These are phyloP conservation scores for Liolophura sinensis DNA, from an alignment of 1,140 invertebrate genomes.

Conservation along the genomic window DNA sequence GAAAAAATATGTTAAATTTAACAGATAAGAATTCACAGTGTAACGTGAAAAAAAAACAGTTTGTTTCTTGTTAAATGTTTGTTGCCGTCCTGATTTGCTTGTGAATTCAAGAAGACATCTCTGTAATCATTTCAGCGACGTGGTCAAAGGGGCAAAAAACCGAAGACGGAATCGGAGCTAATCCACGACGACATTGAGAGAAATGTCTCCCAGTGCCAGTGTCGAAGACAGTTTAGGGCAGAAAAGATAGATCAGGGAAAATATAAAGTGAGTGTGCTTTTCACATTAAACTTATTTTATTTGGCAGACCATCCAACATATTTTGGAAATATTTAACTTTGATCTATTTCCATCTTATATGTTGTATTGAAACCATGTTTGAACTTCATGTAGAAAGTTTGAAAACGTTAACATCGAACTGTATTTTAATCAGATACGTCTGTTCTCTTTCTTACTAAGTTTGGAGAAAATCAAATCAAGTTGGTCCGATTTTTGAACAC, in stretches of 20 bases:
- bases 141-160: constrained; percentile 26
- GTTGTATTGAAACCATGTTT: too few relatives aligned
- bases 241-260: constrained; percentile 98
- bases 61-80: too few relatives aligned
- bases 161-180: constrained; percentile 50
- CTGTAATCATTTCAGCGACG: neutral
- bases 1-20: too few relatives aligned
- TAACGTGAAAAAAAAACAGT: neutral
- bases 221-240: constrained; percentile 93
- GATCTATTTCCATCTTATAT: too few relatives aligned
- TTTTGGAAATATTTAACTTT: too few relatives aligned
- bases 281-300: too few relatives aligned
- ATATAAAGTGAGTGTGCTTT: constrained; percentile 78
- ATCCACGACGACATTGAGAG: constrained; percentile 98
- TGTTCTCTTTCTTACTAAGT: constrained; percentile 67
- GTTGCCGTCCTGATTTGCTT: too few relatives aligned
- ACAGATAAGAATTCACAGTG: too few relatives aligned
- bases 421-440: neutral
- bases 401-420: too few relatives aligned
- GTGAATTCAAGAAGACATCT: too few relatives aligned
- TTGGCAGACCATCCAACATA: too few relatives aligned
- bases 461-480: constrained; percentile 94
- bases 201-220: constrained; percentile 90
- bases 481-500: constrained; percentile 74
- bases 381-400: neutral